Conservation (phyloP, 1,140 invertebrate species). For the Protaetia brevitarsis region DNA sequence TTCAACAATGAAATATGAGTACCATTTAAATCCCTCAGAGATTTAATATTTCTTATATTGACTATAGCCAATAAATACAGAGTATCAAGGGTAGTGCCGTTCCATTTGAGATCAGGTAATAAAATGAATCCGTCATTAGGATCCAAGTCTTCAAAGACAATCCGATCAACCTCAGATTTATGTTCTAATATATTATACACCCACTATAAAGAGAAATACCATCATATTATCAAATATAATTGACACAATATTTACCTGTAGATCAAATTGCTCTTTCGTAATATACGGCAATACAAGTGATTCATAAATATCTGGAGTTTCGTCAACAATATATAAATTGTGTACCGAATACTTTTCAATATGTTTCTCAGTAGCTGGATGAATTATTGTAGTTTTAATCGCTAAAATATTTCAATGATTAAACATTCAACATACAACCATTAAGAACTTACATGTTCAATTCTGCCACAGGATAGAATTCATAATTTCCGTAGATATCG, state of each 20-base stretch:
- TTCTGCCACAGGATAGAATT: constrained; percentile 62
- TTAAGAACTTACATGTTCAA: constrained; percentile 50
- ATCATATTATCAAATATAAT: background rate
- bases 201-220: constrained; percentile 64
- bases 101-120: constrained; percentile 93
- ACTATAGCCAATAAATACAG: constrained; percentile 83
- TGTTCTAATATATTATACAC: constrained; percentile 94
- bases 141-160: constrained; percentile 82
- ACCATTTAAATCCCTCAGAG: constrained; percentile 75
- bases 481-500: constrained; percentile 85
- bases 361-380: constrained; percentile 90
- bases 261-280: constrained; percentile 64
- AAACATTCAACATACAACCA: too few relatives aligned
- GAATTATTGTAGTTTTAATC: constrained; percentile 71
- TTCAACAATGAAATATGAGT: constrained; percentile 78
- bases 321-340: constrained; percentile 70
- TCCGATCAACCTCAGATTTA: constrained; percentile 81
- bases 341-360: constrained; percentile 80
- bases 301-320: constrained; percentile 82
- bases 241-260: constrained; percentile 60
- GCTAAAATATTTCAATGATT: constrained; percentile 43
- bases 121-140: constrained; percentile 81
- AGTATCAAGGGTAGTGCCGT: constrained; percentile 70
- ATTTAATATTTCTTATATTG: constrained; percentile 70
- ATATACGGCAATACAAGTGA: constrained; percentile 76